Conservation (phyloP, 2,888 invertebrate genomes). For the Tribolium freemani region DNA sequence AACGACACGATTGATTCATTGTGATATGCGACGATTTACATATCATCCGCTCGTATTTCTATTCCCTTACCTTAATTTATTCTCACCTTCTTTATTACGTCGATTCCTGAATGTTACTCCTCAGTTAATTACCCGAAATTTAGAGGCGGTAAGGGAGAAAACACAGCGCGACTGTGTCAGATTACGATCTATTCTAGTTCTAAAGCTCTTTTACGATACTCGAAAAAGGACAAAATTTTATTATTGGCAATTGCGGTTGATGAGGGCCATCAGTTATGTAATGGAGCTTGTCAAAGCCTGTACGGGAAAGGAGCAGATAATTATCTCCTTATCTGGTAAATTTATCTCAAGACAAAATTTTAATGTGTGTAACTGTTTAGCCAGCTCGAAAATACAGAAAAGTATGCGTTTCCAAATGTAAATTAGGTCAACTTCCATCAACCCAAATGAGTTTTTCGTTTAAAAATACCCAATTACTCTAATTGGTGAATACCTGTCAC, state of each 20-base stretch:
- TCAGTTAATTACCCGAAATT: slow-evolving; percentile 37
- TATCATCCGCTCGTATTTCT: slow-evolving; percentile 40
- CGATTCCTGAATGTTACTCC: slow-evolving; percentile 21
- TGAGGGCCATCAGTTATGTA: slow-evolving; percentile 22
- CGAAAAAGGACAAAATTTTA: slow-evolving; percentile 14
- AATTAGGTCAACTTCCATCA: neutral
- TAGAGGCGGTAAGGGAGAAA: slow-evolving; percentile 10
- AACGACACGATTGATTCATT: slow-evolving; percentile 44
- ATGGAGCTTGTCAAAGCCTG: neutral
- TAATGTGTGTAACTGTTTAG: neutral
- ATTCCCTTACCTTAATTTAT: slow-evolving; percentile 39
- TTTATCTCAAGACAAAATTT: slow-evolving; percentile 6
- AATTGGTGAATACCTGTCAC: too few species aligned
- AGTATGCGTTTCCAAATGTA: neutral
- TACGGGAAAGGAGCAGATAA: slow-evolving; percentile 9
- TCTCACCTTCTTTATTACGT: slow-evolving; percentile 36
- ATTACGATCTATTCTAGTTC: slow-evolving; percentile 28
- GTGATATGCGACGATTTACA: slow-evolving; percentile 42
- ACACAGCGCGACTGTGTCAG: slow-evolving; percentile 24
- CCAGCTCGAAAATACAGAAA: neutral
- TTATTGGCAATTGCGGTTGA: slow-evolving; percentile 31
- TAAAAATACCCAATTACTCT: neutral
- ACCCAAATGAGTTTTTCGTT: neutral
- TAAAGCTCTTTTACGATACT: slow-evolving; percentile 13
- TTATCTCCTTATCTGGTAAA: slow-evolving; percentile 16